Evolutionary conservation across 1,140 invertebrate species (phyloP).

Genomic region (Cyphomyrmex costatus): DNA sequence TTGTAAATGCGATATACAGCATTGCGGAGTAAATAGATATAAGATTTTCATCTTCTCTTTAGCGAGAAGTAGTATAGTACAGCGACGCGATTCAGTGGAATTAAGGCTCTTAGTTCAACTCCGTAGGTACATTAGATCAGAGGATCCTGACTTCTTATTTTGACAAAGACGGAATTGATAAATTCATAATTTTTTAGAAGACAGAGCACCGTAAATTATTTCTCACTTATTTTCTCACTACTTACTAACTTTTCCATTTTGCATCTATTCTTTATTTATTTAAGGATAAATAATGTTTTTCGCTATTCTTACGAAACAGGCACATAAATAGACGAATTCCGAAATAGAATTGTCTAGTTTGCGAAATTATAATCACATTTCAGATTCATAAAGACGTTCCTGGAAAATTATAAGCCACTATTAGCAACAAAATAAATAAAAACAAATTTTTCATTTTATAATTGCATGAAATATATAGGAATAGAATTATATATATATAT

Average conservation of each 20-base stretch:
- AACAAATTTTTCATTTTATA: neutral
- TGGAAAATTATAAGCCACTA: neutral
- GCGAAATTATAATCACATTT: neutral
- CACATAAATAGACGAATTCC: neutral
- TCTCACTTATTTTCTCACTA: neutral
- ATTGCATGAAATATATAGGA: slow-evolving; percentile 1
- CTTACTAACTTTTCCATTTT: neutral
- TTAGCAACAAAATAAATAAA: neutral
- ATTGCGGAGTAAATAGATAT: slow-evolving; percentile 25
- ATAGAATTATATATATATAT: neutral
- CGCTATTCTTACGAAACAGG: neutral
- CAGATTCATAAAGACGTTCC: neutral
- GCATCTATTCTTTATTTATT: neutral
- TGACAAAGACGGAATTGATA: neutral
- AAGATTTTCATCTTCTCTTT: slow-evolving; percentile 34
- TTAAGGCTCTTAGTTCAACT: slow-evolving; percentile 8
- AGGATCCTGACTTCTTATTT: neutral
- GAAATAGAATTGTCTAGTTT: neutral
- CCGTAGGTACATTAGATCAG: neutral
- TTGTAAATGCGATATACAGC: slow-evolving; percentile 68
- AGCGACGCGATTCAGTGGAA: slow-evolving; percentile 16
- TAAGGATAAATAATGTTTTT: neutral
- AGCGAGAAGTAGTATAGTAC: slow-evolving; percentile 41
- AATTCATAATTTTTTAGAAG: neutral
- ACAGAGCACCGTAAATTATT: neutral